phyloP scores from a whole-genome alignment of 2,888 invertebrate species.

The Napeogenes inachia region DNA sequence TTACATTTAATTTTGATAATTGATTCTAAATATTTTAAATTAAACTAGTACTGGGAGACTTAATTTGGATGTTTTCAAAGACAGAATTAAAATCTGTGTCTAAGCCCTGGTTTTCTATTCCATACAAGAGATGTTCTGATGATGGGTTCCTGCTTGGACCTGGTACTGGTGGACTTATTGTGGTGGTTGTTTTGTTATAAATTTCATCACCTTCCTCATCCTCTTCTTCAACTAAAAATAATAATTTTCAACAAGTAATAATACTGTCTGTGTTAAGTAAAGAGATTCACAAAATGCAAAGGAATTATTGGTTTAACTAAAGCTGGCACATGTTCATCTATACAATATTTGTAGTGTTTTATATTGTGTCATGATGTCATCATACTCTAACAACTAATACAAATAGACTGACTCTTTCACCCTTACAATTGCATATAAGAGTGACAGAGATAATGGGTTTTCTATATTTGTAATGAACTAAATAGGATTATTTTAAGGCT shows the following conservation, averaged over 20 bases:
- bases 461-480: too few species aligned
- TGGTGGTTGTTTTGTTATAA: conserved; percentile 68
- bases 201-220: conserved; percentile 70
- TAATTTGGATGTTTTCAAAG: conserved; percentile 79
- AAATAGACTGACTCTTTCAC: too few species aligned
- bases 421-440: too few species aligned
- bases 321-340: too few species aligned
- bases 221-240: conserved; percentile 66
- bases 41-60: conserved; percentile 62
- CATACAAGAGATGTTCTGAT: conserved; percentile 70
- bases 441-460: too few species aligned
- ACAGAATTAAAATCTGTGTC: conserved; percentile 80
- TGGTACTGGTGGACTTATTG: conserved; percentile 52
- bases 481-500: too few species aligned
- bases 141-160: conserved; percentile 69
- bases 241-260: not conserved
- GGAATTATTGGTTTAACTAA: too few species aligned
- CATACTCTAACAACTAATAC: too few species aligned
- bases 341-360: too few species aligned
- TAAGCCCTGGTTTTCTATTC: conserved; percentile 78
- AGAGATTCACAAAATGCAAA: too few species aligned
- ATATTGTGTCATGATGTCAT: too few species aligned
- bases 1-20: not conserved
- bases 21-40: conserved; percentile 40
- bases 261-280: not conserved